A percentile compares a stretch with the other conserved stretches of the same genome.
Evolutionary conservation across 2,888 invertebrate genomes (phyloP).

Genomic region (Lepidocyrtinus sp.): DNA sequence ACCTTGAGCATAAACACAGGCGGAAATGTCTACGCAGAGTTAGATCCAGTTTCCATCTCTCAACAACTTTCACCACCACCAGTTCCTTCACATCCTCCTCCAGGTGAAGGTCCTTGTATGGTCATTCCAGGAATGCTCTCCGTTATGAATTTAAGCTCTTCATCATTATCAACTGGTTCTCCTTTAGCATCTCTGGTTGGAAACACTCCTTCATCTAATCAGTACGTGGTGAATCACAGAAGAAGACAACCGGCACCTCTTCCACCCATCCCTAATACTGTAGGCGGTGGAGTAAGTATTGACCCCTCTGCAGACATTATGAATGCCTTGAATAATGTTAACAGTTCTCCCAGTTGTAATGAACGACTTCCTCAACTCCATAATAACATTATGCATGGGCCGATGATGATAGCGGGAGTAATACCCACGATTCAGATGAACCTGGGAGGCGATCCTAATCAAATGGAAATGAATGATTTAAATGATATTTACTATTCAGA

Average conservation of each 20-base stretch:
- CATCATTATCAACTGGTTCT: not conserved
- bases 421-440: slow-evolving; percentile 15
- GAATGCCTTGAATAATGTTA: too few species aligned
- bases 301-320: too few species aligned
- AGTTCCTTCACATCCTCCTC: slow-evolving; percentile 27
- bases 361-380: too few species aligned
- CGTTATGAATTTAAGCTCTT: slow-evolving; percentile 4
- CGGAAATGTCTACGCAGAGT: slow-evolving; percentile 50
- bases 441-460: not conserved
- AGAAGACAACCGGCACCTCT: too few species aligned
- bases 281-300: too few species aligned
- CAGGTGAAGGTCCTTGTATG: slow-evolving; percentile 2
- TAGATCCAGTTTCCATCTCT: slow-evolving; percentile 40
- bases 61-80: slow-evolving; percentile 24
- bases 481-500: slow-evolving; percentile 53
- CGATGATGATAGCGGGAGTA: not conserved
- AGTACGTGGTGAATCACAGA: slow-evolving; percentile 44
- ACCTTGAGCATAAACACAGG: slow-evolving; percentile 34
- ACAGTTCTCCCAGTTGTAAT: too few species aligned
- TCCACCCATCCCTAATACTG: too few species aligned
- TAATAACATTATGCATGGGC: too few species aligned
- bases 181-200: slow-evolving; percentile 13
- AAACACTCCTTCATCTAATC: slow-evolving; percentile 30
- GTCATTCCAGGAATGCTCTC: slow-evolving; percentile 23
- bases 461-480: slow-evolving; percentile 53